Percentiles rank a stretch among this genome's conserved stretches.
Conservation (phyloP, 1,140 invertebrate species). For the Drosophila rhopaloa region DNA sequence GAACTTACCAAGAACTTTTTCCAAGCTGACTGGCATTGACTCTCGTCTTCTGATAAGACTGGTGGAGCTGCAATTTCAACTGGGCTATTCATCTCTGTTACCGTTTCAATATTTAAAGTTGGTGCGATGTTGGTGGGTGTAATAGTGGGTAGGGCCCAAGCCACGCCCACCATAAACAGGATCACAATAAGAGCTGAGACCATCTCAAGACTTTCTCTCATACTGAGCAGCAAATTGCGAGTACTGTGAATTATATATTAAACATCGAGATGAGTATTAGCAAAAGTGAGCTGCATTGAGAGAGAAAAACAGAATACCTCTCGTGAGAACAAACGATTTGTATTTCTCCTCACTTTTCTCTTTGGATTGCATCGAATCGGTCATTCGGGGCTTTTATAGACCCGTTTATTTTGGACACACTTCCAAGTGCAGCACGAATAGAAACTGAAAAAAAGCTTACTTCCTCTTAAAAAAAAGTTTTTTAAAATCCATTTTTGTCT, state of each 20-base stretch:
- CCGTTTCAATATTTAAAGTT: background rate
- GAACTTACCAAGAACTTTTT: conserved; percentile 27
- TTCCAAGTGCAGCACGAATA: no score
- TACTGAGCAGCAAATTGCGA: conserved; percentile 16
- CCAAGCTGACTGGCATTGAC: conserved; percentile 9
- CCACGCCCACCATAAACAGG: conserved; percentile 8
- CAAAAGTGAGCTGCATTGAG: background rate
- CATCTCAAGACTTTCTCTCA: conserved; percentile 16
- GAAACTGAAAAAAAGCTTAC: no score
- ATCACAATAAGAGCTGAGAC: background rate
- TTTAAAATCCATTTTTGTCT: no score
- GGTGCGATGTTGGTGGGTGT: background rate
- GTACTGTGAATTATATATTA: background rate
- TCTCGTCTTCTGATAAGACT: background rate
- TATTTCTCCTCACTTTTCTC: background rate
- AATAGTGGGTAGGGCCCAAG: conserved; percentile 1
- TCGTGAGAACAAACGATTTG: background rate
- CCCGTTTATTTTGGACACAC: no score
- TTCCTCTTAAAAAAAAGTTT: no score
- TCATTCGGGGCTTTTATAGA: no score
- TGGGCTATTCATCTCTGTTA: background rate
- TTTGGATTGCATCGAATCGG: background rate
- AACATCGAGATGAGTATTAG: background rate
- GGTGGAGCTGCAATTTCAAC: background rate
- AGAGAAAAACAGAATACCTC: background rate